These are phyloP conservation scores for Cirrhinus molitorella DNA, from an alignment of 2,797 vertebrate genomes.

Conservation along the genomic window DNA sequence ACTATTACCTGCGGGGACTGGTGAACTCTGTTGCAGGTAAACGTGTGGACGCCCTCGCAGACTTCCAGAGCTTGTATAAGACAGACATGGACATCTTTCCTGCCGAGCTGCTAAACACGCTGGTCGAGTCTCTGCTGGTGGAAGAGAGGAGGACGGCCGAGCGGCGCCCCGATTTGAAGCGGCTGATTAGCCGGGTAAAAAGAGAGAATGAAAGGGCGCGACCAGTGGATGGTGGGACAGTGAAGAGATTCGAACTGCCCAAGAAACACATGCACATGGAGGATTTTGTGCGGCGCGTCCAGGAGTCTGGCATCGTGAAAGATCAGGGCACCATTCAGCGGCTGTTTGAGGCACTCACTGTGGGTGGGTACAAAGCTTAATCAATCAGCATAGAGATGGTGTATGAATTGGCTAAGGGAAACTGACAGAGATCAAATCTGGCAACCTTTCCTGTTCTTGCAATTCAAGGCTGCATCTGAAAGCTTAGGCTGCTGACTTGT, in stretches of 20 bases:
- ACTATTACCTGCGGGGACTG: conserved; percentile 92
- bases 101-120: conserved; percentile 83
- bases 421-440: not conserved
- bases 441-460: not conserved
- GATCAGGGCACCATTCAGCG: conserved; percentile 86
- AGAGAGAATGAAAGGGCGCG: conserved; percentile 79
- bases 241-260: conserved; percentile 93
- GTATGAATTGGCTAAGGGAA: not conserved
- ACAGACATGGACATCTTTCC: conserved; percentile 94
- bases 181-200: conserved; percentile 85
- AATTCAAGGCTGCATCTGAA: not conserved
- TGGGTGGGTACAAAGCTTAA: conserved; percentile 78
- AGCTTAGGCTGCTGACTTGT: not conserved
- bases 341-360: conserved; percentile 92
- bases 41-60: conserved; percentile 86
- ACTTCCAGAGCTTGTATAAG: conserved; percentile 95
- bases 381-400: not conserved
- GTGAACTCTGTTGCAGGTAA: conserved; percentile 86
- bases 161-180: conserved; percentile 83
- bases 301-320: conserved; percentile 94
- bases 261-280: conserved; percentile 89
- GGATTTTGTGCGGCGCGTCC: conserved; percentile 91
- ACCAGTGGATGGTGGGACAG: conserved; percentile 69
- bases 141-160: conserved; percentile 81
- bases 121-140: conserved; percentile 81